Conservation (phyloP, 2,888 invertebrate species). For the Gymnocheta viridis region DNA sequence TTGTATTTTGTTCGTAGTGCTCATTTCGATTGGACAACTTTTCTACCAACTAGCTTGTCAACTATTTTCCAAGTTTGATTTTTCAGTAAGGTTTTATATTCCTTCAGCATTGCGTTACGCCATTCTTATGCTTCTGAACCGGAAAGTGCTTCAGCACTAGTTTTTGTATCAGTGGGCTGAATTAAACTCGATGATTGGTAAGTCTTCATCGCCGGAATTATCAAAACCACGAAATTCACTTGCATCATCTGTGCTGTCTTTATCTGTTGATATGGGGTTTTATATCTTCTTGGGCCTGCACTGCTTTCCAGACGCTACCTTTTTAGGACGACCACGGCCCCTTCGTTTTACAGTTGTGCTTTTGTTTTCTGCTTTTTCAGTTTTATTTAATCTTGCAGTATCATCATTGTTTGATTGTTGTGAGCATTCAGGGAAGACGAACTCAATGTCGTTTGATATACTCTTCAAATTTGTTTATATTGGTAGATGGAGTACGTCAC, state of each 20-base stretch:
- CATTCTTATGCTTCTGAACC: constrained; percentile 54
- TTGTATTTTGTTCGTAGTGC: constrained; percentile 57
- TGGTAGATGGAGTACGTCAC: constrained; percentile 16
- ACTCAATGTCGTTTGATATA: constrained; percentile 10
- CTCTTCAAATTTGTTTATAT: constrained; percentile 26
- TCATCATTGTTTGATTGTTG: neutral
- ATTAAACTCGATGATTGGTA: constrained; percentile 38
- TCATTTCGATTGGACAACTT: too few relatives aligned
- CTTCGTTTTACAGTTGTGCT: neutral
- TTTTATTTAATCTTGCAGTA: neutral
- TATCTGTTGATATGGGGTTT: neutral
- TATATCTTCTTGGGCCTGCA: constrained; percentile 35
- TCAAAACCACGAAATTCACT: neutral
- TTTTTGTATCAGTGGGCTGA: constrained; percentile 37
- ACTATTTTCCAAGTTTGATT: constrained; percentile 70
- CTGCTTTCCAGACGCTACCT: constrained; percentile 11
- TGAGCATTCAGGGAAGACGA: neutral
- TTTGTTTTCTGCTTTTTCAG: neutral
- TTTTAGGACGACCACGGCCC: constrained; percentile 24
- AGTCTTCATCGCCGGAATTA: neutral
- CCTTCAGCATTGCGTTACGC: constrained; percentile 52
- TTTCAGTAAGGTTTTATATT: constrained; percentile 26
- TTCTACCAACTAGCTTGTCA: constrained; percentile 52
- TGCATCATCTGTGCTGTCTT: neutral
- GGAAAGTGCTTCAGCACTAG: constrained; percentile 30